Evolutionary conservation across 2,888 invertebrate species (phyloP).

Genomic region (Agapostemon virescens): DNA sequence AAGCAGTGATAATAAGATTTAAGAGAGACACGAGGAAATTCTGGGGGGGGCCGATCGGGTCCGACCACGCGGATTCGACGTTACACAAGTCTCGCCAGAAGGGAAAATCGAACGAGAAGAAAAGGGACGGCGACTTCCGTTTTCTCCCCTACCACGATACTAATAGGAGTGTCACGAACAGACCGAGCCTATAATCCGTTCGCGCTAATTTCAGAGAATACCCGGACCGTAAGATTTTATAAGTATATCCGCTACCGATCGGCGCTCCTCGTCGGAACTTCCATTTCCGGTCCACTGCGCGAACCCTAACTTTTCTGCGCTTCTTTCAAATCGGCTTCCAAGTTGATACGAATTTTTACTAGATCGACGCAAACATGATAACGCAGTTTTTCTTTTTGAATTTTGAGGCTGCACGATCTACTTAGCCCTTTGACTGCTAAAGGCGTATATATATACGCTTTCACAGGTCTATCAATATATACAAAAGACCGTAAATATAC

Average conservation of each 20-base stretch:
- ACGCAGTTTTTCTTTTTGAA: too few species aligned
- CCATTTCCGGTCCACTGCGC: background rate
- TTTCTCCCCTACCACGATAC: slow-evolving; percentile 38
- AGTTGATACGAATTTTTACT: too few species aligned
- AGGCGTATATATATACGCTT: too few species aligned
- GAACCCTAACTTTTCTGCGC: too few species aligned
- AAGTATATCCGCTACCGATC: slow-evolving; percentile 1
- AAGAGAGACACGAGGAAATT: slow-evolving; percentile 3
- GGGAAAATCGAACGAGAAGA: slow-evolving; percentile 23
- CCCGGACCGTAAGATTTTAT: slow-evolving; percentile 34
- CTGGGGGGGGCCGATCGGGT: background rate
- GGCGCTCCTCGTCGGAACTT: background rate
- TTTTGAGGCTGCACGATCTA: too few species aligned
- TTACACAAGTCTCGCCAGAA: slow-evolving; percentile 17
- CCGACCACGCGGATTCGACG: slow-evolving; percentile 29
- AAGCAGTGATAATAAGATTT: slow-evolving; percentile 36
- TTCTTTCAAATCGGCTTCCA: too few species aligned
- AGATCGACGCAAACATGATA: too few species aligned
- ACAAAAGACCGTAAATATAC: too few species aligned
- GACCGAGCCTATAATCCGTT: slow-evolving; percentile 67
- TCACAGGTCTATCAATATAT: too few species aligned
- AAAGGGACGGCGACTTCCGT: slow-evolving; percentile 33
- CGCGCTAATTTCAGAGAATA: slow-evolving; percentile 69
- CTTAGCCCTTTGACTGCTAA: too few species aligned
- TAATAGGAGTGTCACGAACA: slow-evolving; percentile 71